Percentiles rank a stretch among this genome's conserved stretches.
Evolutionary conservation across 2,797 vertebrate genomes (phyloP).

Genomic region (Cottoperca gobio): DNA sequence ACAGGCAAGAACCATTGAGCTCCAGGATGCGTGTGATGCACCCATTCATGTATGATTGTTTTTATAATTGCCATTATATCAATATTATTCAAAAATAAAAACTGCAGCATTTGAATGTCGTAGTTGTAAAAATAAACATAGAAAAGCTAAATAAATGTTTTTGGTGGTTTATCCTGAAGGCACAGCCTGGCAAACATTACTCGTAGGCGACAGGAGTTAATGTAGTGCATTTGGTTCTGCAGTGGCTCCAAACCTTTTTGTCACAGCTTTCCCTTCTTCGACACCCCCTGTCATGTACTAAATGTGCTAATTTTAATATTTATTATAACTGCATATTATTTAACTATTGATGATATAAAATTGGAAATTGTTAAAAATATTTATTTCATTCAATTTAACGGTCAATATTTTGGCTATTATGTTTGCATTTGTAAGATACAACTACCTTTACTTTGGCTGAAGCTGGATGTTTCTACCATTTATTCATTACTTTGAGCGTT

Average conservation of each 20-base stretch:
- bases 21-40: conserved; percentile 7
- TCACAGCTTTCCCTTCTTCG: too few relatives aligned
- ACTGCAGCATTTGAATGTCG: background rate
- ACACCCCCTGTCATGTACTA: background rate
- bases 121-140: background rate
- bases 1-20: conserved; percentile 15
- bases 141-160: background rate
- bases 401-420: background rate
- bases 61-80: conserved; percentile 16
- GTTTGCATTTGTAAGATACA: background rate
- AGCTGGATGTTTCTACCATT: background rate
- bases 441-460: background rate
- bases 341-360: background rate
- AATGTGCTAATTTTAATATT: background rate
- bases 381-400: background rate
- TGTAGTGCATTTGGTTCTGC: background rate
- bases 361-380: background rate
- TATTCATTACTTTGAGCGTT: background rate
- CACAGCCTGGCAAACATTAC: too few relatives aligned
- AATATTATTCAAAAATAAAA: background rate
- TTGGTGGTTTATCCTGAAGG: background rate
- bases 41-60: conserved; percentile 4
- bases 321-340: background rate
- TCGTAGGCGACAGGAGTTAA: too few relatives aligned
- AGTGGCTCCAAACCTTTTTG: background rate